phyloP scores from a whole-genome alignment of 2,113 vertebrate species.

The Hassar affinis region DNA sequence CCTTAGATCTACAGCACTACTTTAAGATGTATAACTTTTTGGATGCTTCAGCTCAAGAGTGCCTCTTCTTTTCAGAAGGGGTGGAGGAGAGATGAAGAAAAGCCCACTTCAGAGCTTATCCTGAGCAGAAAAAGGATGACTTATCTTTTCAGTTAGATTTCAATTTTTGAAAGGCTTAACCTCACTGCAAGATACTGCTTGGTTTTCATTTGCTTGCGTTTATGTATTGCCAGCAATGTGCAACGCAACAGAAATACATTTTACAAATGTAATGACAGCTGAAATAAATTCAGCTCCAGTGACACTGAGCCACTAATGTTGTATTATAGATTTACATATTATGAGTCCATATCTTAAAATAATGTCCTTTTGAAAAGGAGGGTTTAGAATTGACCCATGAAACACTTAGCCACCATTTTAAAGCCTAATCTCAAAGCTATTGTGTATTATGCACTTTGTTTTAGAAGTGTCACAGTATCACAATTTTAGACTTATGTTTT shows the following conservation, averaged over 20 bases:
- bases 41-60: slow-evolving; percentile 28
- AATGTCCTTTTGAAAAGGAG: slow-evolving; percentile 40
- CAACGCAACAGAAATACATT: slow-evolving; percentile 70
- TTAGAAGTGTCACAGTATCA: background rate
- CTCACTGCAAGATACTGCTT: slow-evolving; percentile 64
- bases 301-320: slow-evolving; percentile 55
- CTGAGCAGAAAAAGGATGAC: slow-evolving; percentile 54
- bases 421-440: background rate
- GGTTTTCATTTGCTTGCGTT: slow-evolving; percentile 70
- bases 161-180: slow-evolving; percentile 69
- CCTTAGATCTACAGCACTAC: background rate
- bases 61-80: slow-evolving; percentile 27
- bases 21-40: slow-evolving; percentile 36
- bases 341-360: slow-evolving; percentile 26
- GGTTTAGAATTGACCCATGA: slow-evolving; percentile 34
- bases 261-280: slow-evolving; percentile 63
- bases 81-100: slow-evolving; percentile 58
- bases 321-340: slow-evolving; percentile 61
- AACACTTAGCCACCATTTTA: background rate
- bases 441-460: background rate
- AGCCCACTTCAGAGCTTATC: slow-evolving; percentile 66
- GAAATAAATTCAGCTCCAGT: slow-evolving; percentile 52
- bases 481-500: background rate
- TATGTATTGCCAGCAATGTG: slow-evolving; percentile 64
- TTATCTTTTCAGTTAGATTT: slow-evolving; percentile 72